Evolutionary conservation across 2,888 invertebrate species (phyloP).

Genomic region (Chaetogeoica ovagalla): DNA sequence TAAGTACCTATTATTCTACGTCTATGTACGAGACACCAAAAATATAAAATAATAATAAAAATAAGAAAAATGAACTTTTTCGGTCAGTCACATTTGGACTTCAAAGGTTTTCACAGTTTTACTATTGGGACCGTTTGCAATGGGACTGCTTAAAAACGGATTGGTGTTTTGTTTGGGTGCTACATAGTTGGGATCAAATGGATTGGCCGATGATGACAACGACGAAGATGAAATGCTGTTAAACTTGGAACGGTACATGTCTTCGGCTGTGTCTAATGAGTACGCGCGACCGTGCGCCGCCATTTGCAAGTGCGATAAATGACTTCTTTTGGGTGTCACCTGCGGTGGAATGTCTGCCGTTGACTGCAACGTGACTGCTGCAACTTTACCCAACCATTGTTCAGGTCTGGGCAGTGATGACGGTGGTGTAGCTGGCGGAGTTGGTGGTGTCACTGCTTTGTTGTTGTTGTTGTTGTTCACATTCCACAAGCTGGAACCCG

Average conservation of each 20-base stretch:
- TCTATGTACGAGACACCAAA: too few relatives aligned
- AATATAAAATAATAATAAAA: too few relatives aligned
- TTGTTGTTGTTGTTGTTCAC: slow-evolving; percentile 39
- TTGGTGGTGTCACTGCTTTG: slow-evolving; percentile 56
- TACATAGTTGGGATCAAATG: slow-evolving; percentile 57
- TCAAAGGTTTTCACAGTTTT: slow-evolving; percentile 57
- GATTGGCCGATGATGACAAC: slow-evolving; percentile 17
- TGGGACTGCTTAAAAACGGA: slow-evolving; percentile 56
- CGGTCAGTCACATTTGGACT: slow-evolving; percentile 57
- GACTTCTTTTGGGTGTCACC: slow-evolving; percentile 60
- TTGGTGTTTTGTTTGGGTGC: slow-evolving; percentile 55
- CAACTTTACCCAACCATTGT: slow-evolving; percentile 79
- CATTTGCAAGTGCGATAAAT: slow-evolving; percentile 58
- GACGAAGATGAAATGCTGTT: slow-evolving; percentile 8
- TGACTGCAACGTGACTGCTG: slow-evolving; percentile 63
- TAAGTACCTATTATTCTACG: too few relatives aligned
- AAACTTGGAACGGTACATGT: slow-evolving; percentile 56
- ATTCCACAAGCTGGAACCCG: slow-evolving; percentile 58
- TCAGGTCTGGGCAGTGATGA: slow-evolving; percentile 71
- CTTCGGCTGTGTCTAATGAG: slow-evolving; percentile 63
- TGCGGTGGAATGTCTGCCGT: slow-evolving; percentile 59
- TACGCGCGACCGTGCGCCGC: slow-evolving; percentile 62
- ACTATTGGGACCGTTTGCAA: slow-evolving; percentile 53
- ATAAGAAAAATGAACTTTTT: background rate
- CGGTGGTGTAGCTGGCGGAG: slow-evolving; percentile 58